phyloP scores from a whole-genome alignment of 2,888 invertebrate genomes.

The Eristalinus aeneus region DNA sequence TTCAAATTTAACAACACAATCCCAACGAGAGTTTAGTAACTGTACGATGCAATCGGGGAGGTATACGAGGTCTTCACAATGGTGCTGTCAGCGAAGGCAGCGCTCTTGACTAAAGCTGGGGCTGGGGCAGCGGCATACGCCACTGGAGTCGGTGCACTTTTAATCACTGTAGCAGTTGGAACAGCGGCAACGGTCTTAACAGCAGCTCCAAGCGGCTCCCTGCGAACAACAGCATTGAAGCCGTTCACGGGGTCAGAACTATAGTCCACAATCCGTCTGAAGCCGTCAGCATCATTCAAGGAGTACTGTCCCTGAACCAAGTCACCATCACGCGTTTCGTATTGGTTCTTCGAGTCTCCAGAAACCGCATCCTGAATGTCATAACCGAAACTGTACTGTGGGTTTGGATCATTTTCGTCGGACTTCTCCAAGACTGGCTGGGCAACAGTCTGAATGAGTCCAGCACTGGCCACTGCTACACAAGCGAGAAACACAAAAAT shows the following conservation, averaged over 20 bases:
- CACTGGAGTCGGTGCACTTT: conserved; percentile 73
- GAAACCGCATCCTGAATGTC: conserved; percentile 80
- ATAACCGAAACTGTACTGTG: conserved; percentile 80
- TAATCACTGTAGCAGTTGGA: conserved; percentile 72
- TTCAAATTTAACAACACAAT: neutral
- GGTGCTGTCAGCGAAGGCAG: conserved; percentile 8
- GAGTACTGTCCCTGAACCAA: conserved; percentile 81
- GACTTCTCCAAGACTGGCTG: conserved; percentile 71
- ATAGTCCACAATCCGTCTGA: conserved; percentile 80
- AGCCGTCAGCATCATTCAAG: conserved; percentile 80
- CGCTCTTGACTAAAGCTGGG: conserved; percentile 31
- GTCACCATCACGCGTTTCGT: conserved; percentile 80
- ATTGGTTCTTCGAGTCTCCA: conserved; percentile 80
- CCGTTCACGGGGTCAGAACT: conserved; percentile 80
- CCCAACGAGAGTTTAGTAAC: conserved; percentile 31
- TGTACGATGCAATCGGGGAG: conserved; percentile 47
- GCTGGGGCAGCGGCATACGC: conserved; percentile 72
- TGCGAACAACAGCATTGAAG: conserved; percentile 80
- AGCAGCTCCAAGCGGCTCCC: conserved; percentile 77
- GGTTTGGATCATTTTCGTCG: conserved; percentile 80
- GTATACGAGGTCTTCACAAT: conserved; percentile 53
- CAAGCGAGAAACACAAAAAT: conserved; percentile 71
- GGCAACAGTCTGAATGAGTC: conserved; percentile 75
- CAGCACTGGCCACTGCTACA: conserved; percentile 77
- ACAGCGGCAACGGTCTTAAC: conserved; percentile 74